These are phyloP conservation scores for Ricordea florida DNA, from an alignment of 92 coral and sea anemone genomes.

Conservation along the genomic window DNA sequence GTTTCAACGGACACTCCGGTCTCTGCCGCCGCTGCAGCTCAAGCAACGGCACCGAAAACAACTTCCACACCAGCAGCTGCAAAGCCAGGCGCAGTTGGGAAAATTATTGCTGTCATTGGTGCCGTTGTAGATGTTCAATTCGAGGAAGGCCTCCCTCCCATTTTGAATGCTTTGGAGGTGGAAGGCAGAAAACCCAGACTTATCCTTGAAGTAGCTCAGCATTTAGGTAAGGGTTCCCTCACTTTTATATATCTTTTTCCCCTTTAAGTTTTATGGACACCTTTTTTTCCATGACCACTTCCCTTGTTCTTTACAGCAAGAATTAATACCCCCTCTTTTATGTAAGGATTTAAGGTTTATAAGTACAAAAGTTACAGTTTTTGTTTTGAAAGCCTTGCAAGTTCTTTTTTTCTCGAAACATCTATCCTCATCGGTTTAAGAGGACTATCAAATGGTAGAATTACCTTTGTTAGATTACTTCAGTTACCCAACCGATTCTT, in stretches of 20 bases:
- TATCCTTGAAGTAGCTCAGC: constrained; percentile 96
- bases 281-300: not conserved
- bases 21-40: constrained; percentile 91
- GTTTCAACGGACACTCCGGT: constrained; percentile 96
- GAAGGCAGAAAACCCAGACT: constrained; percentile 91
- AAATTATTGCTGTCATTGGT: constrained; percentile 95
- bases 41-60: constrained; percentile 60
- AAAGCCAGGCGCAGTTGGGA: constrained; percentile 82
- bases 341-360: too few relatives aligned
- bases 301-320: not conserved
- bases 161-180: constrained; percentile 93
- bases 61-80: constrained; percentile 65
- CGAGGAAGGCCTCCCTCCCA: constrained; percentile 96
- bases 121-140: constrained; percentile 99
- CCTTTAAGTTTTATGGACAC: not conserved
- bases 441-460: not conserved
- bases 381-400: too few relatives aligned
- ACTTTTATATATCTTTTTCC: not conserved
- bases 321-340: too few relatives aligned
- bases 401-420: too few relatives aligned
- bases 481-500: too few relatives aligned
- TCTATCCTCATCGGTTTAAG: not conserved
- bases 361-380: too few relatives aligned
- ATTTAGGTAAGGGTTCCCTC: constrained; percentile 77
- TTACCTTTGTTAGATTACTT: too few relatives aligned